Evolutionary conservation across 1,140 invertebrate species (phyloP), one percentile per base, ranked within the genome.

Genomic region (Pseudachorutes palmiensis): DNA sequence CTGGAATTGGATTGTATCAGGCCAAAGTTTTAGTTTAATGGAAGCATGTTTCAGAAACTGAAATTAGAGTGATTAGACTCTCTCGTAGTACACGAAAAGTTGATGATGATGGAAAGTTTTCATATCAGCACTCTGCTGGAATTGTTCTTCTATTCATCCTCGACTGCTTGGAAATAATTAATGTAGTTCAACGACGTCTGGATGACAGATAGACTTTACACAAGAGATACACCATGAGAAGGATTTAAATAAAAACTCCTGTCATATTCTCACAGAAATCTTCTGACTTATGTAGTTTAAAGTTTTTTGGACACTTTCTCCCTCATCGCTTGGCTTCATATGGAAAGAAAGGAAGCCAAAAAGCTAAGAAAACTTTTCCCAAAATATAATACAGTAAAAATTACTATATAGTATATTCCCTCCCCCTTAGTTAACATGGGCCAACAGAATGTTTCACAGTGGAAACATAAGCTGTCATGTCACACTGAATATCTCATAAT

Each of bases 221-320:
- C n/a, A n/a, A n/a, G 36, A 55, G 51, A 16, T 55, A 26, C 24
- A 19, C 19, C 36, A 45, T 55, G 9, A 9, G 3, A 14, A 5
- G 24, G 51, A 55, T 55, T 55, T 55, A 22, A 55, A 55, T 55
- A 55, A 55, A 41, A 55, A 55, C 51, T 55, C 51, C 51, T 26
- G 12, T 55, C 51, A 55, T 55, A 55, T 26, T 55, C 24, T 55
- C 36, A 55, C 12, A 24, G 19, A 41, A 41, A 55, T 55, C 51
- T 68, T 68, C 62, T 68, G 66, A 68, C 49, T 68, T 64, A 63
- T 64, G 62, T 63, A 67, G 65, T 62, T 45, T 49, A 68, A 63
- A 68, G 24, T 19, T 19, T 68, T 68, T 68, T 68, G 61, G 62
- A 68, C 61, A 64, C 60, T 48, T 63, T 64, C 66, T 49, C 60